Base-by-base conservation (phyloP, 92 coral and sea anemone genomes). In the Plumapathes pennacea region DNA sequence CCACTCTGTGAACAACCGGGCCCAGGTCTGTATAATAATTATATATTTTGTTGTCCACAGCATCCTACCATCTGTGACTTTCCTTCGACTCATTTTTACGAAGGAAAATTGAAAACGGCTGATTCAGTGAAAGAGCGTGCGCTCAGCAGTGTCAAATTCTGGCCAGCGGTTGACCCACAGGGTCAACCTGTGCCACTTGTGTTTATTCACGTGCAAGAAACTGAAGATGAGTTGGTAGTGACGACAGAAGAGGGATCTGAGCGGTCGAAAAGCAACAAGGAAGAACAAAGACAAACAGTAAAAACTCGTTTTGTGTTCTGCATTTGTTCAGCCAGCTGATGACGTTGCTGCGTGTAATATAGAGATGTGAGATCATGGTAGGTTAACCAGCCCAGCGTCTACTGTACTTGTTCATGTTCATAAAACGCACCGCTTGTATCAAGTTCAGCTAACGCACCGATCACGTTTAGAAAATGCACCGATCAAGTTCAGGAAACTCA, bases 171-270 rank as follows among this genome's bases (percentile, higher is more conserved):
- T 52, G 45, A 48, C 4, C 46, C 58, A 17, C 63, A 50, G 25
- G 36, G 72, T 4, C 47, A 15, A 12, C 32, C 66, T 26, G 46
- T 62, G 17, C 92, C 92, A 3, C 55, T 85, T 55, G 83, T 74
- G 0, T 85, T 85, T 59, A 74, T 81, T 40, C 92, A 85, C 60
- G 79, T 74, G 38, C 87, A 77, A 55, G 92, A 87, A 10, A 52
- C 60, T 2, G 92, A 85, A 34, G 71, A 85, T 17, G 54, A 79
- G 12, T 38, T 69, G 10, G 64, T 69, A n/a, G 71, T 85, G 24
- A 30, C 61, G 0, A 72, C 92, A 3, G 72, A 77, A 5, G 77
- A 67, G 25, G 77, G 92, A 55, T 74, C 74, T 47, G 83, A 85
- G 41, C 76, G 68, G 5, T 85, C 92, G n/a, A 80, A 85, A 61